phyloP scores from a whole-genome alignment of 2,888 invertebrate species.

The Agriopis leucophaearia region DNA sequence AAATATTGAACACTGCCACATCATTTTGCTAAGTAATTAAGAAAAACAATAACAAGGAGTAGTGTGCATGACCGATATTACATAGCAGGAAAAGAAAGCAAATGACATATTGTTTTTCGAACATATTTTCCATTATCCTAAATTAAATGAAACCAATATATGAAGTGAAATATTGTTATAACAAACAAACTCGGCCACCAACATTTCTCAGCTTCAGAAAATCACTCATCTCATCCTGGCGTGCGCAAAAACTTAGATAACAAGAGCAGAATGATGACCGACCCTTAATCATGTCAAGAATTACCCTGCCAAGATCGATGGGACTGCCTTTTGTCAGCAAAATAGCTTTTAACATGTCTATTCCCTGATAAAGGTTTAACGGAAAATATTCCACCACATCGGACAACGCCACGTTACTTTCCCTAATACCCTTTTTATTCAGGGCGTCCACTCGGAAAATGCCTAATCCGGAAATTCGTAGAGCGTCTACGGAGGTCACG shows the following conservation, averaged over 20 bases:
- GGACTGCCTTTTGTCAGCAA: slow-evolving; percentile 28
- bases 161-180: neutral
- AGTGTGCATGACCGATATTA: no score
- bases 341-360: slow-evolving; percentile 33
- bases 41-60: no score
- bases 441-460: slow-evolving; percentile 30
- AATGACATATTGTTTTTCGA: no score
- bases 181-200: neutral
- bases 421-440: slow-evolving; percentile 37
- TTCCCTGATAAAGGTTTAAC: slow-evolving; percentile 29
- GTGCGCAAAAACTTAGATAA: slow-evolving; percentile 15
- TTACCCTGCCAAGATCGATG: slow-evolving; percentile 32
- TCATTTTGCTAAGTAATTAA: no score
- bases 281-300: slow-evolving; percentile 38
- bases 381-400: slow-evolving; percentile 25
- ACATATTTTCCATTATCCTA: no score
- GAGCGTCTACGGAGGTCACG: slow-evolving; percentile 47
- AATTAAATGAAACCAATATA: no score
- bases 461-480: slow-evolving; percentile 41
- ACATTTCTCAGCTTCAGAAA: neutral
- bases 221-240: slow-evolving; percentile 9
- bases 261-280: slow-evolving; percentile 28
- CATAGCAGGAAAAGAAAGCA: no score
- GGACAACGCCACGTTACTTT: slow-evolving; percentile 25
- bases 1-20: no score